Evolutionary conservation across 2,797 vertebrate genomes (phyloP).

Genomic region (Spinus olivaceus): DNA sequence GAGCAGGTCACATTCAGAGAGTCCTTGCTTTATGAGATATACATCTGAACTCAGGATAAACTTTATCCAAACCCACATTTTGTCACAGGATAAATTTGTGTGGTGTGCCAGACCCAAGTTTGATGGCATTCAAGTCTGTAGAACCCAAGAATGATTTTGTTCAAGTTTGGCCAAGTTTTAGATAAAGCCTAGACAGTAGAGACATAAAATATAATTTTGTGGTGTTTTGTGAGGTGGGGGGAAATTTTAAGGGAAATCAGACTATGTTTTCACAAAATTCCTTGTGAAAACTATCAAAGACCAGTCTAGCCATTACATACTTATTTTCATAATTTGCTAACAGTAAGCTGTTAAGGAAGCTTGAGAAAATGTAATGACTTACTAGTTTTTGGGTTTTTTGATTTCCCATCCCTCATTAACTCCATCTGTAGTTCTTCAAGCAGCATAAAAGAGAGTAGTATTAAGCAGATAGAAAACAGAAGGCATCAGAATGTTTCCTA

Average conservation of each 20-base stretch:
- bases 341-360: neutral
- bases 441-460: neutral
- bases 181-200: neutral
- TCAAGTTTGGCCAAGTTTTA: neutral
- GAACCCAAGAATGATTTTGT: neutral
- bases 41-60: neutral
- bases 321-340: neutral
- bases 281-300: neutral
- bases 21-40: neutral
- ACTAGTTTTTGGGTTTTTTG: neutral
- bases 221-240: neutral
- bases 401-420: neutral
- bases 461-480: conserved; percentile 23
- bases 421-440: neutral
- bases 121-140: neutral
- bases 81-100: neutral
- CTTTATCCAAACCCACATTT: neutral
- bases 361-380: neutral
- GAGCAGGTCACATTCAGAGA: neutral
- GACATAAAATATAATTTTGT: neutral
- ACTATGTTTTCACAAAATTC: neutral
- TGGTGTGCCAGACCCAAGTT: neutral
- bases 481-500: neutral
- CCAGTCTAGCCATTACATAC: neutral
- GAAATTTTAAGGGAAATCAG: neutral